phyloP scores from a whole-genome alignment of 2,113 vertebrate genomes.

The Ictalurus punctatus region DNA sequence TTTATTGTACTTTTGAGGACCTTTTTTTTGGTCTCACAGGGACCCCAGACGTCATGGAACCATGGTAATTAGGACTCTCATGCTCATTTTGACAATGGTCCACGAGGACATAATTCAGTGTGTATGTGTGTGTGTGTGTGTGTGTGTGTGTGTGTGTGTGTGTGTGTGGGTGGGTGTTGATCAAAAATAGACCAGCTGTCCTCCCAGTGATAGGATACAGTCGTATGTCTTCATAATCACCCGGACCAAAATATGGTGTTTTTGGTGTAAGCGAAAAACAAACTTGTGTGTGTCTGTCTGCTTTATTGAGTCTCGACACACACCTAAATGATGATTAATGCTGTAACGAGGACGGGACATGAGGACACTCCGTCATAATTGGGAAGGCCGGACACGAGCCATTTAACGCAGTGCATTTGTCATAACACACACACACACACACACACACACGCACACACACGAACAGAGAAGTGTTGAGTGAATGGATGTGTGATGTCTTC shows the following conservation, averaged over 20 bases:
- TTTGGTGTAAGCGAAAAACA: not conserved
- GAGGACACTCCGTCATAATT: constrained; percentile 5
- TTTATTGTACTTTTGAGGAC: not conserved
- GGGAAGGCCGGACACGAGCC: not conserved
- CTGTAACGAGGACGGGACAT: not conserved
- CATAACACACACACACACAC: constrained; percentile 3
- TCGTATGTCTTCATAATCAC: constrained; percentile 5
- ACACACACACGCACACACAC: not conserved
- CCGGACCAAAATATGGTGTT: not conserved
- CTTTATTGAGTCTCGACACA: not conserved
- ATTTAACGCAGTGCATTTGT: not conserved
- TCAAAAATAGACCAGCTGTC: not conserved
- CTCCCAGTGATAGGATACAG: not conserved
- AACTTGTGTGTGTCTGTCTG: not conserved
- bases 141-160: not conserved
- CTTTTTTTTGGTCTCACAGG: not conserved
- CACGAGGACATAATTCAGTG: not conserved
- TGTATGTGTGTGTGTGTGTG: not conserved
- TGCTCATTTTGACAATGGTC: not conserved
- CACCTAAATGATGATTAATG: constrained; percentile 3
- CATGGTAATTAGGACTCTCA: not conserved
- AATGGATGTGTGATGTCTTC: not conserved
- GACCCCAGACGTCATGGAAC: not conserved
- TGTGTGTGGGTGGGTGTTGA: not conserved
- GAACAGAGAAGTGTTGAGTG: not conserved